These are phyloP conservation scores for Pelagia noctiluca DNA, from an alignment of 30 jellyfish, hydroid and myxozoan genomes.

Conservation along the genomic window DNA sequence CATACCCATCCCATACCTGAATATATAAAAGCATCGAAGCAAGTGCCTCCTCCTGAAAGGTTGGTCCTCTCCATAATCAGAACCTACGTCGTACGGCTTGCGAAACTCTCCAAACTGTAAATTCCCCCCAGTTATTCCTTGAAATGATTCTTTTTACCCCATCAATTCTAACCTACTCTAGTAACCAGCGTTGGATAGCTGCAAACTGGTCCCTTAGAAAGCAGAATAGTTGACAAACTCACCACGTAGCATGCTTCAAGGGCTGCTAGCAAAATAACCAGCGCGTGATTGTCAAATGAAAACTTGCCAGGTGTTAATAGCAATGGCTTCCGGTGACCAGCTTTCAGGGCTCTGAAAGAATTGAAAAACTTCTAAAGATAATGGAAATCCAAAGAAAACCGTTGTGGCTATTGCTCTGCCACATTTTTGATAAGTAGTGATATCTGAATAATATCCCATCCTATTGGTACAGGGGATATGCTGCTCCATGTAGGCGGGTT, in stretches of 20 bases:
- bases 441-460: too few species aligned
- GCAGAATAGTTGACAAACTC: background rate
- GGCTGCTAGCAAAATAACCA: slow-evolving; percentile 87
- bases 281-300: slow-evolving; percentile 65
- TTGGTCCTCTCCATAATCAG: too few species aligned
- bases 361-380: background rate
- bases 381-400: too few species aligned
- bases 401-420: too few species aligned
- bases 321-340: slow-evolving; percentile 78
- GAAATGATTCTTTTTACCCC: background rate
- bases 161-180: background rate
- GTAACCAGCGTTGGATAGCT: background rate
- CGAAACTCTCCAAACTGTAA: background rate
- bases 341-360: slow-evolving; percentile 80
- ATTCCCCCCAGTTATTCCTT: too few species aligned
- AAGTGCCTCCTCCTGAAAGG: too few species aligned
- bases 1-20: too few species aligned
- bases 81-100: background rate
- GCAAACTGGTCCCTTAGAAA: background rate
- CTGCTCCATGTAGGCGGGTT: background rate
- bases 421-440: too few species aligned
- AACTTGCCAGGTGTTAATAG: slow-evolving; percentile 64
- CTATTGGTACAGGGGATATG: background rate
- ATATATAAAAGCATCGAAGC: too few species aligned
- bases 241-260: slow-evolving; percentile 98